Evolutionary conservation across 2,797 vertebrate genomes (phyloP).

Genomic region (Poecilia picta): DNA sequence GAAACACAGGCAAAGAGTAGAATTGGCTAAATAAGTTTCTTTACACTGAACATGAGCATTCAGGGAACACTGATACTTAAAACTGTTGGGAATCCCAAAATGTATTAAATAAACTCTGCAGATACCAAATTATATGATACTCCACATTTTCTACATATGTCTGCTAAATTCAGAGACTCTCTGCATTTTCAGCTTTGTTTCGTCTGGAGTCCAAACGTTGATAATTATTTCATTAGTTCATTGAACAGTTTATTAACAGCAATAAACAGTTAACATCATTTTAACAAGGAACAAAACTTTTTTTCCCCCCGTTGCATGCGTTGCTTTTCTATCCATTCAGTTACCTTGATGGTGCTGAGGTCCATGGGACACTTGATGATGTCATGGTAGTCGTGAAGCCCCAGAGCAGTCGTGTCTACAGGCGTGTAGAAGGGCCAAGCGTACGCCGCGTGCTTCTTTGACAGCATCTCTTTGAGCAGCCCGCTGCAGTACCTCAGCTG

Average conservation of each 20-base stretch:
- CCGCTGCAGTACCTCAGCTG: slow-evolving; percentile 92
- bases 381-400: slow-evolving; percentile 93
- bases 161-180: not conserved
- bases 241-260: not conserved
- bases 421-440: slow-evolving; percentile 92
- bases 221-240: not conserved
- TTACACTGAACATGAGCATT: too few relatives aligned
- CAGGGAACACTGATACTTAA: too few relatives aligned
- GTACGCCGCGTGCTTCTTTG: slow-evolving; percentile 88
- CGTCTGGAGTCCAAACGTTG: not conserved
- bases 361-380: slow-evolving; percentile 98
- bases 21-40: too few relatives aligned
- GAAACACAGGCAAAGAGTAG: too few relatives aligned
- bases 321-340: not conserved
- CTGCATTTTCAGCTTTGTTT: not conserved
- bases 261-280: not conserved
- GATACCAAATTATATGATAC: not conserved
- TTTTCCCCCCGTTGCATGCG: not conserved
- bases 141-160: not conserved
- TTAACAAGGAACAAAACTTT: not conserved
- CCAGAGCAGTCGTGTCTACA: slow-evolving; percentile 83
- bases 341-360: slow-evolving; percentile 91
- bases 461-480: slow-evolving; percentile 91
- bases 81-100: too few relatives aligned
- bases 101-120: too few relatives aligned